A percentile compares a stretch with the other conserved stretches of the same genome.
phyloP scores from a whole-genome alignment of 2,113 vertebrate genomes.

The Bubo blakistoni region DNA sequence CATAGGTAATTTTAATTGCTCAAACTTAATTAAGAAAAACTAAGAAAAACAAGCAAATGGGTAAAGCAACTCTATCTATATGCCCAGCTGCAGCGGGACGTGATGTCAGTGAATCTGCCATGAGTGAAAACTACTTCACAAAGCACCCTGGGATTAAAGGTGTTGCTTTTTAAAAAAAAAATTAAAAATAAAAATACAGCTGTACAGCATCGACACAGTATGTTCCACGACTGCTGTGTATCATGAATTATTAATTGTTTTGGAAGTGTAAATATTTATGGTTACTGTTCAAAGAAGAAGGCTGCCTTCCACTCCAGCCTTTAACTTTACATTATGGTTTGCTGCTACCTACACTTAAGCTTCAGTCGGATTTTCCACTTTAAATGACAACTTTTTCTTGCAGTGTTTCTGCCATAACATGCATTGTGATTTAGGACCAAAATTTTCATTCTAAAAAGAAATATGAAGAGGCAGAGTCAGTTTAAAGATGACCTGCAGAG shows the following conservation, averaged over 20 bases:
- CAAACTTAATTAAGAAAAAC: neutral
- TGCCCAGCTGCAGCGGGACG: neutral
- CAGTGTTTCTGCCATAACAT: neutral
- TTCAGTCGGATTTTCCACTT: neutral
- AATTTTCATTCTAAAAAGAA: neutral
- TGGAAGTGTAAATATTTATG: neutral
- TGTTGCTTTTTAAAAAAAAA: neutral
- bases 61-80: neutral
- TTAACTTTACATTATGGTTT: neutral
- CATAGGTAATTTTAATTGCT: neutral
- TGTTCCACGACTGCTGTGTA: neutral
- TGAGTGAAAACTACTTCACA: accelerated
- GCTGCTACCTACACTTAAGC: neutral
- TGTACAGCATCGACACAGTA: accelerated
- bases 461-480: neutral
- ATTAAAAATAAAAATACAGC: neutral
- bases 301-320: neutral
- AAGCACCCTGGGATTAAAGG: neutral
- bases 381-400: neutral
- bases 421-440: neutral
- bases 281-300: neutral
- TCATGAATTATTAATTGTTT: neutral
- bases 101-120: accelerated
- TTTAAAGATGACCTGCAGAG: neutral
- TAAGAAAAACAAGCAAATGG: neutral